Percentiles rank a stretch among this genome's conserved stretches.
phyloP scores from a whole-genome alignment of 1,140 invertebrate genomes.

The Nasonia giraulti region DNA sequence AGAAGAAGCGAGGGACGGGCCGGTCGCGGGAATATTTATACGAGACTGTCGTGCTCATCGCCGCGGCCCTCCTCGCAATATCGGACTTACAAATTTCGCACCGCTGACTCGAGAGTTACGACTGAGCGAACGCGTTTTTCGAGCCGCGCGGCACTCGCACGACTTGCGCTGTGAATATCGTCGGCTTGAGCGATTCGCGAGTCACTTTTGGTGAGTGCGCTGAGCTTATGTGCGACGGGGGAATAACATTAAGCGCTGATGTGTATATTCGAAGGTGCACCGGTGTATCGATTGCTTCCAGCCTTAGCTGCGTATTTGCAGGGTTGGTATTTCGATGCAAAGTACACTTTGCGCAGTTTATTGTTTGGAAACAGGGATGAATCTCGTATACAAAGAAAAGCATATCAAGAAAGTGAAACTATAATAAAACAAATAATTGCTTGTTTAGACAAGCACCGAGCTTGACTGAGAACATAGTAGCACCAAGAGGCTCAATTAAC shows the following conservation, averaged over 20 bases:
- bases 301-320: background rate
- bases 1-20: conserved; percentile 16
- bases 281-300: conserved; percentile 10
- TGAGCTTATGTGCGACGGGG: background rate
- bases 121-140: background rate
- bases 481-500: conserved; percentile 35
- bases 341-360: no score
- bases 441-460: conserved; percentile 23
- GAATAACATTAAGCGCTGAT: background rate
- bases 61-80: background rate
- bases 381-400: background rate
- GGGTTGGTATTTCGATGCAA: no score
- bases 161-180: conserved; percentile 15
- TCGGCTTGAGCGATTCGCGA: background rate
- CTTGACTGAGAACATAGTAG: conserved; percentile 21
- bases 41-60: conserved; percentile 6
- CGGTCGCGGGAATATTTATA: conserved; percentile 44
- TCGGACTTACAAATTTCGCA: conserved; percentile 31
- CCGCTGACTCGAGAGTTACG: conserved; percentile 7
- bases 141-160: background rate
- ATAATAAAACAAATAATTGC: conserved; percentile 42
- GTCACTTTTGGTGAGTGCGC: background rate
- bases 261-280: no score
- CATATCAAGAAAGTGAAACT: background rate
- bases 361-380: no score